These are phyloP conservation scores for Mesocentrotus franciscanus DNA, from an alignment of 53 echinoderm and acorn worm species.

Conservation along the genomic window DNA sequence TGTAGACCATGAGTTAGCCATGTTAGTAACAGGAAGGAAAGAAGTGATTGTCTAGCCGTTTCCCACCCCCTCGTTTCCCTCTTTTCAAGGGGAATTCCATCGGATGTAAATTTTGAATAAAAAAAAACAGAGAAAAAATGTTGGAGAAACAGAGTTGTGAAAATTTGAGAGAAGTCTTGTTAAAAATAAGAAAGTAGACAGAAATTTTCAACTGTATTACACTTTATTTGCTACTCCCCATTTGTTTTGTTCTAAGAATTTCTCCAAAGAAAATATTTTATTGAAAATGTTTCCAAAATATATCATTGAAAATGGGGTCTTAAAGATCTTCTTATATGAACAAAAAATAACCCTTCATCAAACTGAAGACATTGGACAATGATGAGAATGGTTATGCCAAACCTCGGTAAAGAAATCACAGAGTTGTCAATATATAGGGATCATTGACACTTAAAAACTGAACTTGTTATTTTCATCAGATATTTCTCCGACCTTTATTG, in stretches of 20 bases:
- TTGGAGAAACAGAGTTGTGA: too few relatives aligned
- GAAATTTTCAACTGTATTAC: too few relatives aligned
- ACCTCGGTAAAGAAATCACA: not conserved
- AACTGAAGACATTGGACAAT: not conserved
- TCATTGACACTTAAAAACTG: not conserved
- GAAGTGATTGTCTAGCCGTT: not conserved
- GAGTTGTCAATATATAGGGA: not conserved
- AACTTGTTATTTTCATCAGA: not conserved
- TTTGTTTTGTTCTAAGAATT: not conserved
- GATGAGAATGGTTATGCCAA: not conserved
- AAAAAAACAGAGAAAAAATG: not conserved
- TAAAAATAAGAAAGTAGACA: too few relatives aligned
- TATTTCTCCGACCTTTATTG: not conserved
- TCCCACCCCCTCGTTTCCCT: slow-evolving; percentile 38
- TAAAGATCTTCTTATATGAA: not conserved
- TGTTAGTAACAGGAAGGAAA: slow-evolving; percentile 22
- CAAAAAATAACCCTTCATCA: not conserved
- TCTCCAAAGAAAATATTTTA: not conserved
- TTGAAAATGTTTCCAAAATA: not conserved
- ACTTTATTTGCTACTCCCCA: not conserved
- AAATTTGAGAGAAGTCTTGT: too few relatives aligned
- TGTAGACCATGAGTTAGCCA: not conserved
- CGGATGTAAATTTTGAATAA: not conserved
- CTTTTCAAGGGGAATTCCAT: slow-evolving; percentile 10
- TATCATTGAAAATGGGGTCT: not conserved